Evolutionary conservation across 2,888 invertebrate species (phyloP), one percentile per base, ranked within the genome.

Genomic region (Hyposoter dolosus): DNA sequence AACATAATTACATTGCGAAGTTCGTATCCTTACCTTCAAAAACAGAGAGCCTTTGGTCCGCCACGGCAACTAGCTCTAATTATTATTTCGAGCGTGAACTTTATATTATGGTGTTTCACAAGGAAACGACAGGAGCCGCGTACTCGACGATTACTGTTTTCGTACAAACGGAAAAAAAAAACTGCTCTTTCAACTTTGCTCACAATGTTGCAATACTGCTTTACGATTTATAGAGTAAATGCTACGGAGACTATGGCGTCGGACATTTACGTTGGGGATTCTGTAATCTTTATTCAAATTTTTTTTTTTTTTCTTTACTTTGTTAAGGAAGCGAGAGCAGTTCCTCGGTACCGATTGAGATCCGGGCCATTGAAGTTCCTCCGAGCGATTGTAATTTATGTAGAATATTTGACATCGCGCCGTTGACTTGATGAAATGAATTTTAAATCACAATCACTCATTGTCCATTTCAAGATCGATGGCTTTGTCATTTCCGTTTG

Each of bases 1-100:
- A 72, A 77, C 60, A 86, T 86, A 86, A 86, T 86, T 81, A 77
- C 85, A 86, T 81, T 72, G 60, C 28, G 45, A 72, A 77, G 60
- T 72, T 83, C 66, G 71, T 79, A 35, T 77, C 47, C 63, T 53
- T 60, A 60, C 66, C 43, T 43, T 66, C 23, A 66, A 72, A 84
- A 69, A 72, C 75, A 65, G 40, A 35, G 50, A 35, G 75, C 45
- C 17, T 43, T 28, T 56, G 19, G 56, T 53, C 63, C 28, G 63
- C 72, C 53, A 75, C n/a, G 68, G 81, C 43, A 19, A 75, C 56
- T 23, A 45, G 45, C 68, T 68, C 45, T 82, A 74, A 82, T 82
- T 75, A 66, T 82, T 68, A 75, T 75, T 82, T 75, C 68, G 60
- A 71, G 35, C 69, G 79, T 71, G 56, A 40, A 79, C 19, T n/a